Conservation (phyloP, 2,797 vertebrate genomes). For the Chrysocyon brachyurus region DNA sequence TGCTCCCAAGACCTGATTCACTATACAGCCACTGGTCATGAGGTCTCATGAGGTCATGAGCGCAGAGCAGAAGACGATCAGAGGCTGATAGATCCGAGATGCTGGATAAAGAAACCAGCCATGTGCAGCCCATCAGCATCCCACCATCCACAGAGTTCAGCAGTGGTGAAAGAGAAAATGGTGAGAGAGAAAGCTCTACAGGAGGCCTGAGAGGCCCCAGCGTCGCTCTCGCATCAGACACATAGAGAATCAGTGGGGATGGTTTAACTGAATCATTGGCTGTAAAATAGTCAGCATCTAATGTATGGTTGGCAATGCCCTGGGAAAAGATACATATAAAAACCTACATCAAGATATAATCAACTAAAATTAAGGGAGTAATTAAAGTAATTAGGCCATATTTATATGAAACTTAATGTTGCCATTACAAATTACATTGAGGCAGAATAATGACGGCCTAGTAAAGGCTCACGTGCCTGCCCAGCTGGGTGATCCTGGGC, state of each 20-base stretch:
- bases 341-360: constrained; percentile 24
- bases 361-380: constrained; percentile 54
- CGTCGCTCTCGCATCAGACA: not conserved
- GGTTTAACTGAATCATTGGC: not conserved
- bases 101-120: not conserved
- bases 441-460: constrained; percentile 3
- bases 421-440: constrained; percentile 62
- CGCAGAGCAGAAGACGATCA: not conserved
- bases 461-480: not conserved
- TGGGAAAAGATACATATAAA: constrained; percentile 28
- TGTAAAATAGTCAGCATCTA: constrained; percentile 21
- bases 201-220: not conserved
- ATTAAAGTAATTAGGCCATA: constrained; percentile 58
- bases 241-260: not conserved
- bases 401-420: constrained; percentile 65
- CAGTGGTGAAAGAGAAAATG: not conserved
- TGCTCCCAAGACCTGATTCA: not conserved
- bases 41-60: not conserved
- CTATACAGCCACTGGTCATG: not conserved
- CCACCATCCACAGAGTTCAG: not conserved
- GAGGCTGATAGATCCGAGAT: not conserved
- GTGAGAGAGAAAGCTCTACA: not conserved
- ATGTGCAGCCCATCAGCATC: not conserved
- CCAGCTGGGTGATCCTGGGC: not conserved
- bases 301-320: not conserved